Evolutionary conservation across 2,888 invertebrate genomes (phyloP), one percentile per base, ranked within the genome.

Genomic region (Papilio gigon): DNA sequence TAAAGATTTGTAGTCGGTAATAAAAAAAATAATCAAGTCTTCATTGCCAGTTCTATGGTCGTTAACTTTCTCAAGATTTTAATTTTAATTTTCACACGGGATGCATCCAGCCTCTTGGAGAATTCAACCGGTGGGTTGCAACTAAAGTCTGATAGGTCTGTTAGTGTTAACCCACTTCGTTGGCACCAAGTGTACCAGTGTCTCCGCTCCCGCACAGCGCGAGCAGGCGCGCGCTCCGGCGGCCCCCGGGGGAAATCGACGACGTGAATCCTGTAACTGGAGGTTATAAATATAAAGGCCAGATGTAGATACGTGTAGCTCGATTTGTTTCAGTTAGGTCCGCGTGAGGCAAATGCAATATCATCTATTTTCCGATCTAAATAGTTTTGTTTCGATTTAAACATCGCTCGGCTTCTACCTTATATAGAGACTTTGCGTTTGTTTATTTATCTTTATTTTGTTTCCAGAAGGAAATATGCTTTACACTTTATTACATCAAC

Each of bases 251-350:
- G 69, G 69, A 69, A 69, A 69, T 69, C 69, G 69, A 65, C 60
- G 33, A 60, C 60, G 53, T 20, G 65, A 65, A 61, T 33, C 65
- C 33, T 42, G 69, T 65, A 65, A 65, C 65, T 53, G 53, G 8
- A 44, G 44, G 65, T 61, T 65, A 69, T 69, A 69, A 69, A 69
- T 69, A 65, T 69, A 69, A 69, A 65, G 33, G 68, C 50, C 61
- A 35, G 65, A 40, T 56, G 69, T 60, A 65, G 60, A 65, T 69
- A 61, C 53, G 68, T 53, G 42, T 65, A 37, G 20, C 63, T 37
- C 68, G 64, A 68, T 68, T 68, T 68, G 68, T 68, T 68, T 64
- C 59, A 64, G 68, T 68, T 64, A 68, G 64, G 37, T 59, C 17
- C 33, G 58, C 44, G 58, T 53, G 53, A 56, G 42, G 56, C 22